Base-by-base conservation (phyloP, 1,140 invertebrate genomes). In the Philopotamus ludificatus region DNA sequence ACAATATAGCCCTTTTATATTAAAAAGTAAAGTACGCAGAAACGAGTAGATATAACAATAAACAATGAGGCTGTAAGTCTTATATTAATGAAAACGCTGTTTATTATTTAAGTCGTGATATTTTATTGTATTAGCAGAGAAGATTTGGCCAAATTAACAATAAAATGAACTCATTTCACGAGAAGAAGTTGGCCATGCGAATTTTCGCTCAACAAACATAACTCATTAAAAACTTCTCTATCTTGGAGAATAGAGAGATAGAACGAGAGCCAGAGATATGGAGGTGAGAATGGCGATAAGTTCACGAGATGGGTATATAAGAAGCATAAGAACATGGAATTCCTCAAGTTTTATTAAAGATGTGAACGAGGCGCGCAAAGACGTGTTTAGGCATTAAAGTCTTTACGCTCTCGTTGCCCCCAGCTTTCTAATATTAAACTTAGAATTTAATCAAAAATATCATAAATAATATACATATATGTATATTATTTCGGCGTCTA, bases 151-250 rank as follows among this genome's bases (percentile, higher is more conserved):
- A n/a, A n/a, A n/a, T n/a, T n/a, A n/a, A n/a, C n/a, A n/a, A n/a
- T n/a, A n/a, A n/a, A n/a, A n/a, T n/a, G n/a, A n/a, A n/a, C n/a
- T n/a, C n/a, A n/a, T n/a, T n/a, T n/a, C n/a, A n/a, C n/a, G n/a
- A n/a, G n/a, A n/a, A n/a, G 44, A 47, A 47, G 44, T 47, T 47
- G 7, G 10, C 10, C 44, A 47, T 8, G 44, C 18, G 15, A 47
- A 47, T 47, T 47, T 20, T 8, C 44, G 16, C 0, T 44, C 10
- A 18, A 44, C 44, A 51, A 22, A 65, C 63, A 66, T 55, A 66
- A 66, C 65, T 66, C 65, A 60, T 66, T 66, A 66, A 66, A 66
- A 66, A 66, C 47, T 66, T 66, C 39, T 23, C 26, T 54, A 49
- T 59, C 20, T 25, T n/a, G n/a, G n/a, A n/a, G n/a, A n/a, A n/a